Evolutionary conservation across 1,140 invertebrate genomes (phyloP).

Genomic region (Metaphire vulgaris): DNA sequence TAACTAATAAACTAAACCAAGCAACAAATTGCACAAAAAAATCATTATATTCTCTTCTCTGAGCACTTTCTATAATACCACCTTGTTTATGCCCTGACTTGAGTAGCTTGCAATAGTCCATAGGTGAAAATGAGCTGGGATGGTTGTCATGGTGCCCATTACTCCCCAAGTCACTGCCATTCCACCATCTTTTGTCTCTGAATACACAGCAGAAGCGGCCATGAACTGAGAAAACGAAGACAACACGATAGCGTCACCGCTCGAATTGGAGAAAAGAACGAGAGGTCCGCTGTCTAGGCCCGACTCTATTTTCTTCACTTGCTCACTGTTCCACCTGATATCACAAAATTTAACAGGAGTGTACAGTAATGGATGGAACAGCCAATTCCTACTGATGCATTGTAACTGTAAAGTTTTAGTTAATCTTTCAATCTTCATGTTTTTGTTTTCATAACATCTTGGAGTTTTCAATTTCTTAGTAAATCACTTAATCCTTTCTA

Average conservation of each 20-base stretch:
- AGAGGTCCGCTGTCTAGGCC: slow-evolving; percentile 20
- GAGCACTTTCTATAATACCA: too few relatives aligned
- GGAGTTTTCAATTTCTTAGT: too few relatives aligned
- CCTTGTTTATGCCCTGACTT: slow-evolving; percentile 34
- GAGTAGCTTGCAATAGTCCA: slow-evolving; percentile 33
- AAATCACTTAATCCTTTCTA: too few relatives aligned
- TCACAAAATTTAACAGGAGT: too few relatives aligned
- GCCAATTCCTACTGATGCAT: too few relatives aligned
- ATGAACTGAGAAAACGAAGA: slow-evolving; percentile 19
- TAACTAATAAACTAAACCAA: too few relatives aligned
- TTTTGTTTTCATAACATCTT: too few relatives aligned
- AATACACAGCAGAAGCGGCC: slow-evolving; percentile 7
- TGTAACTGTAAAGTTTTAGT: too few relatives aligned
- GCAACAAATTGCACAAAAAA: too few relatives aligned
- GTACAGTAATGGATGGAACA: too few relatives aligned
- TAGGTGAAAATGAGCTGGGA: slow-evolving; percentile 29
- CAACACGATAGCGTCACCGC: slow-evolving; percentile 5
- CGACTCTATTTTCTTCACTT: slow-evolving; percentile 1
- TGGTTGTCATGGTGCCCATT: slow-evolving; percentile 37
- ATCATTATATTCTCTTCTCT: too few relatives aligned
- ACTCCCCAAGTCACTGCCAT: slow-evolving; percentile 32
- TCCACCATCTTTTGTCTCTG: not conserved
- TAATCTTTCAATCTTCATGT: too few relatives aligned
- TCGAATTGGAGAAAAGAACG: slow-evolving; percentile 13
- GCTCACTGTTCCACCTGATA: slow-evolving; percentile 11